Conservation (phyloP, 2,797 vertebrate genomes). For the Notolepis coatsorum region DNA sequence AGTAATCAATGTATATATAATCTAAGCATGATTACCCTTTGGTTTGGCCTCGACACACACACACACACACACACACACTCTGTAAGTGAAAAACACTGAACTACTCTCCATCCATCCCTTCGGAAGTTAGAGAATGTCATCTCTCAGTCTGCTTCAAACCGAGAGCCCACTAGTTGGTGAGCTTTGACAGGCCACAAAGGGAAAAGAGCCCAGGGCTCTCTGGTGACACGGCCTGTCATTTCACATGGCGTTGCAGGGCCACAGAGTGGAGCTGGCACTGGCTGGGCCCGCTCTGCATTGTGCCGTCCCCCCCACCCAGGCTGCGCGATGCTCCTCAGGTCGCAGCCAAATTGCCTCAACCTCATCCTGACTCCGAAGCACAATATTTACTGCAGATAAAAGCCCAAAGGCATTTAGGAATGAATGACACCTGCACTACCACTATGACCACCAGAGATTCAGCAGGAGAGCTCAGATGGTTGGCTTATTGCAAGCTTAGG, state of each 20-base stretch:
- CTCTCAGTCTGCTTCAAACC: slow-evolving; percentile 82
- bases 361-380: slow-evolving; percentile 67
- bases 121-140: slow-evolving; percentile 79
- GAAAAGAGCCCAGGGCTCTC: slow-evolving; percentile 78
- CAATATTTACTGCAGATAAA: slow-evolving; percentile 75
- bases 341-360: slow-evolving; percentile 72
- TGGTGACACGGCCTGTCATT: slow-evolving; percentile 84
- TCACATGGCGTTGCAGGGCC: slow-evolving; percentile 81
- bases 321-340: slow-evolving; percentile 67
- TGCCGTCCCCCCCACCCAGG: slow-evolving; percentile 77
- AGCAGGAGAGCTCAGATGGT: slow-evolving; percentile 24
- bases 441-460: slow-evolving; percentile 35
- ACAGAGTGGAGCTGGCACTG: slow-evolving; percentile 80
- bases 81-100: slow-evolving; percentile 53
- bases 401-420: slow-evolving; percentile 57
- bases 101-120: slow-evolving; percentile 58
- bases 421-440: slow-evolving; percentile 58
- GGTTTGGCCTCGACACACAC: not conserved
- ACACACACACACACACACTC: slow-evolving; percentile 49
- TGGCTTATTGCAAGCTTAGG: slow-evolving; percentile 40
- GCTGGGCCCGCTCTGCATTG: slow-evolving; percentile 71
- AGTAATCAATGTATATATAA: slow-evolving; percentile 7
- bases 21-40: slow-evolving; percentile 10
- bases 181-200: slow-evolving; percentile 82
- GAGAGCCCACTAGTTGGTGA: slow-evolving; percentile 73